Evolutionary conservation across 2,888 invertebrate species (phyloP).

Genomic region (Habroteleia sp.): DNA sequence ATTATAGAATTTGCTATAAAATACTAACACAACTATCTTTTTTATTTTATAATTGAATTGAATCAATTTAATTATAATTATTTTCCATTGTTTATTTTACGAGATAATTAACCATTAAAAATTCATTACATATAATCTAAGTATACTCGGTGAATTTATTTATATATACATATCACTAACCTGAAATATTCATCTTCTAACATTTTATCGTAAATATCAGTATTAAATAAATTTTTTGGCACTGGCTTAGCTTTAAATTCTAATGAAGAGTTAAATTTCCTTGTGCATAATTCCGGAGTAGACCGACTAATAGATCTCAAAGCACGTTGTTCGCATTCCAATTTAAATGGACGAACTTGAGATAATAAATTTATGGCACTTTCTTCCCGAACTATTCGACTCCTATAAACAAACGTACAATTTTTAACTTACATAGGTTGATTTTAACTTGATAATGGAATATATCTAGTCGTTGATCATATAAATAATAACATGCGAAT

Average conservation of each 20-base stretch:
- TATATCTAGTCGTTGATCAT: too few species aligned
- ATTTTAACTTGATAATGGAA: too few species aligned
- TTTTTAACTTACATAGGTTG: too few species aligned
- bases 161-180: conserved; percentile 81
- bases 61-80: too few species aligned
- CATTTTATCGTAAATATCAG: conserved; percentile 87
- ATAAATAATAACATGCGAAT: too few species aligned
- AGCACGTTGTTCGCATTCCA: conserved; percentile 78
- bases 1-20: too few species aligned
- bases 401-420: conserved; percentile 67
- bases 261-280: conserved; percentile 34
- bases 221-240: conserved; percentile 87
- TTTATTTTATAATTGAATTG: too few species aligned
- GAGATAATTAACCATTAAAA: too few species aligned
- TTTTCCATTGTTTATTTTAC: too few species aligned
- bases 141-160: too few species aligned
- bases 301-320: conserved; percentile 75
- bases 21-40: too few species aligned
- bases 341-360: conserved; percentile 77
- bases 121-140: too few species aligned
- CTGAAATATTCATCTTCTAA: conserved; percentile 88
- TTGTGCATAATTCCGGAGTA: conserved; percentile 76
- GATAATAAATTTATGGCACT: conserved; percentile 77
- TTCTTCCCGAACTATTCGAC: conserved; percentile 77
- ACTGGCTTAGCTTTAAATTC: conserved; percentile 86